Evolutionary conservation across 2,113 vertebrate genomes (phyloP).

Genomic region (Callaeas wilsoni): DNA sequence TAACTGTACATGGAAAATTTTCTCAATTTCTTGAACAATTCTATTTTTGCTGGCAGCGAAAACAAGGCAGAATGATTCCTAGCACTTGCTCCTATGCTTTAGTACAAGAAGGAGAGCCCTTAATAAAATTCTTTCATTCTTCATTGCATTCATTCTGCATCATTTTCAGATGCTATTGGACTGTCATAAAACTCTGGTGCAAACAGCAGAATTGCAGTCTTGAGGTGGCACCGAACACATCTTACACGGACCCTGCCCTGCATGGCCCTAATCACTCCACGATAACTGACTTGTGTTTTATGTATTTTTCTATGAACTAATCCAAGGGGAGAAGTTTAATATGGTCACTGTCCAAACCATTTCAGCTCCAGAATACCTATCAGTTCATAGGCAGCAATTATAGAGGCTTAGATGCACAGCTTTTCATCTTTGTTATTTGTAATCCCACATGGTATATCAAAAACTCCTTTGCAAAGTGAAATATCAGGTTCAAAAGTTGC

Average conservation of each 20-base stretch:
- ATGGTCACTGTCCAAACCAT: neutral
- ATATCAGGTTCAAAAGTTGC: neutral
- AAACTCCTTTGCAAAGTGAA: neutral
- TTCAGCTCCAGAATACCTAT: neutral
- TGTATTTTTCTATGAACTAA: neutral
- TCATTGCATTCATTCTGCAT: neutral
- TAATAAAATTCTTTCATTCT: neutral
- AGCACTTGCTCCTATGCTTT: neutral
- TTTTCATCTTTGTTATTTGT: neutral
- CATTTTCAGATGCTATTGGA: neutral
- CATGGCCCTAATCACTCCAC: neutral
- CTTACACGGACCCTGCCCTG: neutral
- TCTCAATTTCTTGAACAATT: neutral
- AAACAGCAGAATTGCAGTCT: neutral
- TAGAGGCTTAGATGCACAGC: neutral
- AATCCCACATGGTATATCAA: neutral
- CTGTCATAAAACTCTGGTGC: neutral
- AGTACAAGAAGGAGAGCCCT: neutral
- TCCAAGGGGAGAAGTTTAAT: neutral
- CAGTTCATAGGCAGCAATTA: neutral
- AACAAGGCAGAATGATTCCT: neutral
- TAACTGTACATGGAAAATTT: neutral
- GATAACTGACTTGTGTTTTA: neutral
- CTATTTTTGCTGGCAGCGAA: neutral
- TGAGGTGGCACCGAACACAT: fast-evolving